A percentile compares a stretch with the other conserved stretches of the same genome.
These are phyloP conservation scores for Zapornia atra DNA, from an alignment of 2,113 vertebrate genomes.

Conservation along the genomic window DNA sequence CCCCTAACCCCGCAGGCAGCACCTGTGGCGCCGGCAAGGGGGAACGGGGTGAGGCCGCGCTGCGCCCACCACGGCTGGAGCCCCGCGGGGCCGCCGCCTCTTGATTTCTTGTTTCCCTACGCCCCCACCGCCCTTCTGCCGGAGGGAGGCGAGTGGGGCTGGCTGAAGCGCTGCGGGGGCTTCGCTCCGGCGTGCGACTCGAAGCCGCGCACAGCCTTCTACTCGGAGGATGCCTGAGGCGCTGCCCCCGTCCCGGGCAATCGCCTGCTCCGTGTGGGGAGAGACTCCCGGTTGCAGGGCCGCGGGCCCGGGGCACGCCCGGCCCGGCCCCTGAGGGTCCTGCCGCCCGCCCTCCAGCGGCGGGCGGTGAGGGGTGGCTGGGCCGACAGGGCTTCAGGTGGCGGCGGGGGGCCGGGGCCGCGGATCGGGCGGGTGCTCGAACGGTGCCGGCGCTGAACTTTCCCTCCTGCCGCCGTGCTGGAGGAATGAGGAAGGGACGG, in stretches of 20 bases:
- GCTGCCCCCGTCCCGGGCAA: background rate
- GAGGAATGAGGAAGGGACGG: conserved; percentile 33
- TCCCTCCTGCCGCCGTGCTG: background rate
- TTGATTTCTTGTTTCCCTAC: background rate
- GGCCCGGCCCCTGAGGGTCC: background rate
- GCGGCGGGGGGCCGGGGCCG: background rate
- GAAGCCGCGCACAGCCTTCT: background rate
- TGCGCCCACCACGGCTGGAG: background rate
- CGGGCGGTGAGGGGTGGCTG: background rate
- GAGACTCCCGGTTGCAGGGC: background rate
- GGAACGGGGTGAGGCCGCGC: background rate
- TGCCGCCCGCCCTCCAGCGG: background rate
- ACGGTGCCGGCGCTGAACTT: background rate
- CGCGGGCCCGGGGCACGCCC: too few species aligned
- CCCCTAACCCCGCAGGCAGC: background rate
- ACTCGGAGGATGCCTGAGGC: background rate
- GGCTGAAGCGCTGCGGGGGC: background rate
- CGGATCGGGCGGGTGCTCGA: background rate
- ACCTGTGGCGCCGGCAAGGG: conserved; percentile 1
- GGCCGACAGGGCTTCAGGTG: background rate
- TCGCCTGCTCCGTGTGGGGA: too few species aligned
- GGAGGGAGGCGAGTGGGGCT: background rate
- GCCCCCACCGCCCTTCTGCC: background rate
- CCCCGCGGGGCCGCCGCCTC: background rate
- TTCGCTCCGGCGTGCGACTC: too few species aligned